Evolutionary conservation across 2,113 vertebrate genomes (phyloP), one percentile per base, ranked within the genome.

Genomic region (Sinocyclocheilus rhinocerous): DNA sequence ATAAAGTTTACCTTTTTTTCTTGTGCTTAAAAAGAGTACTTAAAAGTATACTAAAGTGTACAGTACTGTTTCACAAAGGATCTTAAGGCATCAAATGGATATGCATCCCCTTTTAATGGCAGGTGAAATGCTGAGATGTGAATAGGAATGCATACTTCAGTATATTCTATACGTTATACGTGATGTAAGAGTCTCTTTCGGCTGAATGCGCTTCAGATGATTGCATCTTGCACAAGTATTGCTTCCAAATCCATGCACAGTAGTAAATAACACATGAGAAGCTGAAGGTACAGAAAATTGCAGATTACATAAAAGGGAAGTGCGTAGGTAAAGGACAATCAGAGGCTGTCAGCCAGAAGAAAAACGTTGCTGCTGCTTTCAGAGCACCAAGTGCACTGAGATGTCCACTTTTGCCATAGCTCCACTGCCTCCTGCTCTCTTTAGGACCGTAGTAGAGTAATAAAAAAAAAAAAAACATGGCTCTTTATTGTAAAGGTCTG

Each of bases 381-480:
- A 86, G 10, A 82, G 33, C 63, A 36, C 9, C 29, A 75, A 75
- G 72, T 48, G 72, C 72, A 75, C 11, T 75, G 42, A 48, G 42
- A 24, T 24, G 18, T 42, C 69, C 18, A 72, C 33, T 75, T 75
- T 48, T 75, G 22, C 22, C 22, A 75, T 75, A 24, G 39, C n/a
- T 75, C 72, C 72, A 24, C 39, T 48, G 18, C 5, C 59, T 50
- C 55, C 36, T 22, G 8, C 33, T 57, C 22, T 52, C 48, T 59
- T 72, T 24, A 75, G 42, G 72, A 24, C 3, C 16, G n/a, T 24
- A 65, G 63, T 2, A 39, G 70, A 92, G 88, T 90, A 91, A 93
- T 92, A 87, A 91, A 93, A 89, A 92, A 90, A 92, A 90, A 55
- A 55, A 59, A 59, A 2, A 2, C 87, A 82, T 87, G 57, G 10